Conservation (phyloP, 2,113 vertebrate genomes). For the Phainopepla nitens region DNA sequence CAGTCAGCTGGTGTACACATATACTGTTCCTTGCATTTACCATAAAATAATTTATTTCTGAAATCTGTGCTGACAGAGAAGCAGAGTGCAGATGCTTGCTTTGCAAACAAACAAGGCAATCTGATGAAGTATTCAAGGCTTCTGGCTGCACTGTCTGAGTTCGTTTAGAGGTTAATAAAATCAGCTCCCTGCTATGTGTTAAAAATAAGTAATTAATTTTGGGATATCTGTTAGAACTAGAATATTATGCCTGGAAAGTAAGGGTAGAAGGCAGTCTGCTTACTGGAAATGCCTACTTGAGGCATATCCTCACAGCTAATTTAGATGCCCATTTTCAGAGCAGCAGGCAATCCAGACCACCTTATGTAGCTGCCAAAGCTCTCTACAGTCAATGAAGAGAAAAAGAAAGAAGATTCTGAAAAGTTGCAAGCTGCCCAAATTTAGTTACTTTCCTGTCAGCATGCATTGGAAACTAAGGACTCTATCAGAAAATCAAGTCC, state of each 20-base stretch:
- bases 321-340: not conserved
- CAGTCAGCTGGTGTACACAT: not conserved
- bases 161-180: constrained; percentile 4
- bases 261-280: not conserved
- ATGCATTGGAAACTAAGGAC: not conserved
- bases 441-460: not conserved
- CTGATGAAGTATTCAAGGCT: not conserved
- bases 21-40: not conserved
- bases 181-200: not conserved
- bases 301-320: not conserved
- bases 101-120: not conserved
- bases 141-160: not conserved
- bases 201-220: not conserved
- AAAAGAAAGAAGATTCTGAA: not conserved
- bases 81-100: not conserved
- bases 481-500: not conserved
- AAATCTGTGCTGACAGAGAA: not conserved
- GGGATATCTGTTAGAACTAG: not conserved
- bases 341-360: not conserved
- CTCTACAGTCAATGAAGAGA: not conserved
- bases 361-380: not conserved
- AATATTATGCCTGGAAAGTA: not conserved
- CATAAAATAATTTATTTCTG: not conserved
- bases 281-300: not conserved
- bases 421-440: not conserved